Evolutionary conservation across 1,140 invertebrate species (phyloP).

Genomic region (Mycetomoellerius zeteki): DNA sequence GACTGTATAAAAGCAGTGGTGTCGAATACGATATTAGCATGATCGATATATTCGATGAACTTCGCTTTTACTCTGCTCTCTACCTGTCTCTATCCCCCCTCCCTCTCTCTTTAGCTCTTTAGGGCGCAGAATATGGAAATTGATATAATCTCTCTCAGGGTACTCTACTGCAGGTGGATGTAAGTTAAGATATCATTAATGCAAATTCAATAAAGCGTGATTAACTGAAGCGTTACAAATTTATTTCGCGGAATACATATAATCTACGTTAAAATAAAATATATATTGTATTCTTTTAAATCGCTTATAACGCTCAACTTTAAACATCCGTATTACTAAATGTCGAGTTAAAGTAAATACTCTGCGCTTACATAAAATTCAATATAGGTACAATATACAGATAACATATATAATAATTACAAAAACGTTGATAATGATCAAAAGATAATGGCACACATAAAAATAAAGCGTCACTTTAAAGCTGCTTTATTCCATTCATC

Average conservation of each 20-base stretch:
- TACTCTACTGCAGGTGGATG: background rate
- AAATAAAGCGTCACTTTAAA: slow-evolving; percentile 28
- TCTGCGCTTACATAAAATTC: background rate
- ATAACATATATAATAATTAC: background rate
- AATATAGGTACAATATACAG: too few species aligned
- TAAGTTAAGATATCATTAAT: slow-evolving; percentile 41
- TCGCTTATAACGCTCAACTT: background rate
- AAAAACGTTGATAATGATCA: slow-evolving; percentile 1
- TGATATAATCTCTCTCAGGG: slow-evolving; percentile 48
- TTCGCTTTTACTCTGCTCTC: background rate
- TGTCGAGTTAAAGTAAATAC: background rate
- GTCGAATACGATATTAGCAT: slow-evolving; percentile 55
- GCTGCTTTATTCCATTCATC: slow-evolving; percentile 10
- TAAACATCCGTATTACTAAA: background rate
- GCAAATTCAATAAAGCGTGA: slow-evolving; percentile 42
- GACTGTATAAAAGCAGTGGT: slow-evolving; percentile 47
- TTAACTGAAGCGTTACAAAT: slow-evolving; percentile 23
- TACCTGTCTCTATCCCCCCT: too few species aligned
- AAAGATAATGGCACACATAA: background rate
- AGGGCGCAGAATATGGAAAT: slow-evolving; percentile 34
- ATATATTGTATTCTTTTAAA: background rate
- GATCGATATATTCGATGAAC: slow-evolving; percentile 56
- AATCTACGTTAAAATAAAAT: background rate
- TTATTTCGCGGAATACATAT: background rate
- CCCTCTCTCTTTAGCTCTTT: background rate